Evolutionary conservation across 2,888 invertebrate species (phyloP), one percentile per base, ranked within the genome.

Genomic region (Macrophya annulata): DNA sequence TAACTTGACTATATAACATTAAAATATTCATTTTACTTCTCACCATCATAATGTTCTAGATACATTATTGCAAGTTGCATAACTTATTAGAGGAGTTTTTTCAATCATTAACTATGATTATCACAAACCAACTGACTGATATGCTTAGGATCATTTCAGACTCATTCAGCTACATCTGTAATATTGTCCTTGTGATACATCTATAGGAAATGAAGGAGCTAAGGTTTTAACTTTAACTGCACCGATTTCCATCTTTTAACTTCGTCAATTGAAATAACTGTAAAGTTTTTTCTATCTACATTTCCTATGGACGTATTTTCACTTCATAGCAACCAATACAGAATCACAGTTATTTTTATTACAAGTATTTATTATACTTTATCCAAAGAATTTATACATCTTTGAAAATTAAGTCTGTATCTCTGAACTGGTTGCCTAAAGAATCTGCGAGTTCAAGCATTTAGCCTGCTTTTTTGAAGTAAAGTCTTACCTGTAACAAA

Each of bases 251-350:
- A n/a, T 21, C 9, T 25, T 25, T 21, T 9, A 72, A 37, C 15
- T 21, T 71, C 2, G 6, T 31, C 31, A 4, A 45, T 74, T 74
- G 9, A 37, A 68, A 68, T 37, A 37, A 68, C 68, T 68, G 37
- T 25, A n/a, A 45, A 45, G 6, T n/a, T 74, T 17, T 74, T n/a
- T 37, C n/a, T 21, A 45, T 45, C 10, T 45, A n/a, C 45, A 88
- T 90, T 91, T 90, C 89, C 90, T 89, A 87, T 86, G 87, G 85
- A 86, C 68, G 55, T 84, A 74, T 87, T 85, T 84, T 86, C 86
- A 86, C 62, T 85, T 88, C 86, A 45, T 51, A 31, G 55, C 87
- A 85, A 87, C 87, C 90, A 87, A 88, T 89, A 86, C 86, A 86
- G 87, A 83, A 81, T 25, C 17, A 21, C 79, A 82, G 68, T 55